Evolutionary conservation across 2,888 invertebrate species (phyloP).

Genomic region (Desoria tigrina): DNA sequence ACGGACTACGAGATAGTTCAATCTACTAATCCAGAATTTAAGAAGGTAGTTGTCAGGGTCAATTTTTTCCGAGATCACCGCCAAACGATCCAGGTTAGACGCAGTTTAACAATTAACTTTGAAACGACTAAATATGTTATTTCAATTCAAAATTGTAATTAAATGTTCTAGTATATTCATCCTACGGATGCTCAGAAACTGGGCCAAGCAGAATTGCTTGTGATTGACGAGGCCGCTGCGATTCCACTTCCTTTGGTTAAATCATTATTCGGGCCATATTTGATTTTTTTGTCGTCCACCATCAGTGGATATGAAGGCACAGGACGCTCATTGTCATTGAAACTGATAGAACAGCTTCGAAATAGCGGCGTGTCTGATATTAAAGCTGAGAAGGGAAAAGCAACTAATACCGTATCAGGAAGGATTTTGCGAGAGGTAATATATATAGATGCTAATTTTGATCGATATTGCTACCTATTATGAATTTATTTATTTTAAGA

Average conservation of each 20-base stretch:
- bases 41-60: constrained; percentile 91
- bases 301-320: constrained; percentile 99
- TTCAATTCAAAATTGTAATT: constrained; percentile 15
- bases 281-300: constrained; percentile 94
- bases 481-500: too few species aligned
- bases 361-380: constrained; percentile 52
- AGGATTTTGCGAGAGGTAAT: constrained; percentile 63
- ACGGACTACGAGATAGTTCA: constrained; percentile 91
- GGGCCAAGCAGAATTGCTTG: constrained; percentile 88
- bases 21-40: constrained; percentile 93
- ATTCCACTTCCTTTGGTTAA: constrained; percentile 93
- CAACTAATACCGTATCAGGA: constrained; percentile 59
- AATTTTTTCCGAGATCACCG: constrained; percentile 87
- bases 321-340: constrained; percentile 90
- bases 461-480: too few species aligned
- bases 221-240: constrained; percentile 98
- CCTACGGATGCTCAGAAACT: constrained; percentile 86
- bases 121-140: background rate
- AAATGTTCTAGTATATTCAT: constrained; percentile 77
- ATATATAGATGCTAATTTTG: too few species aligned
- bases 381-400: constrained; percentile 46
- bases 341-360: constrained; percentile 85
- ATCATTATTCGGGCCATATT: constrained; percentile 82
- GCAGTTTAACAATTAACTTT: constrained; percentile 35
- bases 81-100: constrained; percentile 90